Base-by-base conservation (phyloP, 1,140 invertebrate species). In the Yoshiicerus persimilis region DNA sequence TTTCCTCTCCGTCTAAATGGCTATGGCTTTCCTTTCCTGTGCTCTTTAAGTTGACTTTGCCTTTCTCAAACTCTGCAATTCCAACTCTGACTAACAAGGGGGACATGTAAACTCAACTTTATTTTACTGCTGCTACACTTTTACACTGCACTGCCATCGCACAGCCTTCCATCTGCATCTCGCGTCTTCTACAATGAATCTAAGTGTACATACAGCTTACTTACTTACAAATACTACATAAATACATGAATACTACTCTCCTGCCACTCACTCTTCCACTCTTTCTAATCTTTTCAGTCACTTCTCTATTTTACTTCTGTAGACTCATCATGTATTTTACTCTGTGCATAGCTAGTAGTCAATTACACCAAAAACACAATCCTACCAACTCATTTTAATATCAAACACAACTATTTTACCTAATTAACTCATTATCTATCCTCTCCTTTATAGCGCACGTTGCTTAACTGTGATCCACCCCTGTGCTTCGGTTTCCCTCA, bases 281-380 rank as follows among this genome's bases (percentile, higher is more conserved):
- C 13, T 2, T 66, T 66, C 32, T 80, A 80, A 80, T 80, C 75
- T 80, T 80, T 38, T 38, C 75, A 80, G 30, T 80, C 75, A 80
- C 75, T 80, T 80, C 75, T 80, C 75, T 80, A 36, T 77, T 77
- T 36, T 34, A 80, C 34, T 80, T 80, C 27, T 80, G 75, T 36
- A 80, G 32, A 36, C 75, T 34, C 32, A 80, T 80, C 75, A 32
- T 80, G 75, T 80, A 80, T 80, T 80, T 80, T 80, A 80, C 75
- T 80, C 75, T 80, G 75, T 80, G 34, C 32, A 80, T 80, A 80
- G 75, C 27, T 66, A 20, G 25, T 66, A 25, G 27, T 27, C 75
- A 32, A 30, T 70, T 70, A 30, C 2, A 4, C 20, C 47, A 32
- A 27, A 32, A 70, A 70, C 30, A 77, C 70, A 77, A 9, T 3